Percentiles rank a stretch among this genome's conserved stretches.
Conservation (phyloP, 2,797 vertebrate species). For the Danio tinwini region DNA sequence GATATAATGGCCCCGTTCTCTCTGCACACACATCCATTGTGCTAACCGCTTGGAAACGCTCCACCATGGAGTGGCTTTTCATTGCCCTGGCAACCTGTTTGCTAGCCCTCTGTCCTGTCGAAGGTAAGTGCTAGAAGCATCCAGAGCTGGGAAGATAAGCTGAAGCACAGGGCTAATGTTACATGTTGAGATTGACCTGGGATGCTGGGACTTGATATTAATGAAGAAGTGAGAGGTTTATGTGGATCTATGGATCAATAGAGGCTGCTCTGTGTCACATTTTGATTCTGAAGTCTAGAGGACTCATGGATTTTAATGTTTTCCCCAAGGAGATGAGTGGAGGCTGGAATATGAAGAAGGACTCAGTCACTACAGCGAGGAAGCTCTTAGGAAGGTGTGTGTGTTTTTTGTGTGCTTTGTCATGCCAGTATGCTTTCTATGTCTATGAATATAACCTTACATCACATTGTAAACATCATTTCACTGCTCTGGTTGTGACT, state of each 20-base stretch:
- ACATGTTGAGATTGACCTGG: conserved; percentile 18
- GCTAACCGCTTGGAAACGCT: conserved; percentile 50
- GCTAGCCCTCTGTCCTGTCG: conserved; percentile 71
- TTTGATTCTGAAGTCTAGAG: background rate
- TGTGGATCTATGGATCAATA: background rate
- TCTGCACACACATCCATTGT: conserved; percentile 56
- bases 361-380: conserved; percentile 74
- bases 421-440: background rate
- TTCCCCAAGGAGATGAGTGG: conserved; percentile 76
- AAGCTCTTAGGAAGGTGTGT: conserved; percentile 74
- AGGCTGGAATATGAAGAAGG: conserved; percentile 78
- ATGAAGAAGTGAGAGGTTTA: background rate
- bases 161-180: background rate
- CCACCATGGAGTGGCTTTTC: conserved; percentile 78
- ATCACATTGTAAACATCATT: background rate
- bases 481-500: background rate
- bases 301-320: conserved; percentile 1
- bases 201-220: background rate
- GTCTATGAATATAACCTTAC: background rate
- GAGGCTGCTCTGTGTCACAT: background rate
- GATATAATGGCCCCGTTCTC: conserved; percentile 65
- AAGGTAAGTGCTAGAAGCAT: conserved; percentile 81
- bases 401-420: background rate
- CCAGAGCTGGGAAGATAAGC: conserved; percentile 53
- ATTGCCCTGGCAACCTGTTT: conserved; percentile 76